These are phyloP conservation scores for Pelvicachromis taeniatus DNA, from an alignment of 2,113 vertebrate genomes.

Conservation along the genomic window DNA sequence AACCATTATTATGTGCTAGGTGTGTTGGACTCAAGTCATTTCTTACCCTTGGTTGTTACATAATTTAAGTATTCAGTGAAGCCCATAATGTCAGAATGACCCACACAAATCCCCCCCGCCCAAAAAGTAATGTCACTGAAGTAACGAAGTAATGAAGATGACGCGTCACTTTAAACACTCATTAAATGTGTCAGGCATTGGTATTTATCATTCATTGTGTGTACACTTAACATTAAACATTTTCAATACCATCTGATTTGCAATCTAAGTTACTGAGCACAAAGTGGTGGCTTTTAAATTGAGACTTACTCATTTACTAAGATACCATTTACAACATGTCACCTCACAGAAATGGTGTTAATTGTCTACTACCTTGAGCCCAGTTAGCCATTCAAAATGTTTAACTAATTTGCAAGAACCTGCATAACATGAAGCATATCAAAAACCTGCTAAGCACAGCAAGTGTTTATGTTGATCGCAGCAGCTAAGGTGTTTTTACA, in stretches of 20 bases:
- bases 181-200: neutral
- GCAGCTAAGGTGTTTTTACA: neutral
- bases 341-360: neutral
- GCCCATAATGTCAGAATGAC: neutral
- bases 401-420: neutral
- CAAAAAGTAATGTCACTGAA: neutral
- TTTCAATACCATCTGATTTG: neutral
- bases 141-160: constrained; percentile 21
- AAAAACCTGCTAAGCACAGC: neutral
- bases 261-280: neutral
- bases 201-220: neutral
- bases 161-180: neutral
- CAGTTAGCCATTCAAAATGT: neutral
- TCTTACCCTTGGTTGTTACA: neutral
- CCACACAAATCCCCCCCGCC: accelerated
- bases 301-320: neutral
- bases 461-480: neutral
- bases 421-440: neutral
- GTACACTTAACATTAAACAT: neutral
- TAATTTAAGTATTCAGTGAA: neutral
- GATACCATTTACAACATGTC: neutral
- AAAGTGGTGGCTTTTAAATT: neutral
- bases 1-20: neutral
- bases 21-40: neutral
- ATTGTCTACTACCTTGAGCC: neutral